phyloP scores from a whole-genome alignment of 2,888 invertebrate genomes.

The Drosophila seclusa region DNA sequence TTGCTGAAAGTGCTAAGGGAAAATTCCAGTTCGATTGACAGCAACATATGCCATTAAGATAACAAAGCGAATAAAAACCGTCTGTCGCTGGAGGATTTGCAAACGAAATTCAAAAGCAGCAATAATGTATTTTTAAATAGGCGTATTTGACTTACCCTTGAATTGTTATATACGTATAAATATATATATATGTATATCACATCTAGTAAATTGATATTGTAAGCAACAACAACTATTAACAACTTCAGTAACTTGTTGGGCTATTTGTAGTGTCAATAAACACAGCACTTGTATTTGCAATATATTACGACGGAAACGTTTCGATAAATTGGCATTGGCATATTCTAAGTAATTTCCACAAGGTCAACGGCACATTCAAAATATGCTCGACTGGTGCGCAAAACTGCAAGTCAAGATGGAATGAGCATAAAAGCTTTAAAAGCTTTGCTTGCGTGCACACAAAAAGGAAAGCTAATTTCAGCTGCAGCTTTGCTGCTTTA shows the following conservation, averaged over 20 bases:
- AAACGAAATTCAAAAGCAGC: background rate
- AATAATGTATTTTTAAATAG: background rate
- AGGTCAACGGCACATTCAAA: conserved; percentile 22
- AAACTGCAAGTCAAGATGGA: conserved; percentile 30
- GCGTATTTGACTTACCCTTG: conserved; percentile 21
- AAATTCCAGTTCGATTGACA: conserved; percentile 1
- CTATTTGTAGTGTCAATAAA: conserved; percentile 2
- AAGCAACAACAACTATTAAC: background rate
- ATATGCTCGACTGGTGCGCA: conserved; percentile 37
- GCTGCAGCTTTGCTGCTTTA: conserved; percentile 46
- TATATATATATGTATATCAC: conserved; percentile 7
- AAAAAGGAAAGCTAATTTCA: conserved; percentile 48
- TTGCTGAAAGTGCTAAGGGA: background rate
- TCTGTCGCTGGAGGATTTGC: background rate
- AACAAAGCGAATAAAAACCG: background rate
- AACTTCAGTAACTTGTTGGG: background rate
- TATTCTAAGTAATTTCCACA: background rate
- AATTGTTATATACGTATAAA: background rate
- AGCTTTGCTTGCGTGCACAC: conserved; percentile 49
- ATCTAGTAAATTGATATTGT: background rate
- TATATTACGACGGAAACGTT: conserved; percentile 22
- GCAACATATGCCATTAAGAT: conserved; percentile 6
- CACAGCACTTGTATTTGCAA: conserved; percentile 22
- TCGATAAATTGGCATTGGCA: background rate
- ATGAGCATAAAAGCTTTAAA: conserved; percentile 31